A percentile compares a stretch with the other conserved stretches of the same genome.
These are phyloP conservation scores for Thera britannica DNA, from an alignment of 2,888 invertebrate species.

Conservation along the genomic window DNA sequence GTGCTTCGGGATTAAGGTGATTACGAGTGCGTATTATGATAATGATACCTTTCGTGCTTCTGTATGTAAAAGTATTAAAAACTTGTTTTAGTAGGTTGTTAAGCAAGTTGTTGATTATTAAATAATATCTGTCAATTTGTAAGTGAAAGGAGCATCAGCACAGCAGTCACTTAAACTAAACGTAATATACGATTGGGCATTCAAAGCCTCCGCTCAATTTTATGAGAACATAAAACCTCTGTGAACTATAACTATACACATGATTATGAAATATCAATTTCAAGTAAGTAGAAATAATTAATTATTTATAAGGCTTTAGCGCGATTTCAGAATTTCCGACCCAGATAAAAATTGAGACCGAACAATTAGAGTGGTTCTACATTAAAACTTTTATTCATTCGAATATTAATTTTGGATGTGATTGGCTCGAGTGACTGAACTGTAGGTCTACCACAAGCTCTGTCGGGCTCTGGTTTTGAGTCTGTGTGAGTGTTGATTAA, in stretches of 20 bases:
- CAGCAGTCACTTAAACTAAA: neutral
- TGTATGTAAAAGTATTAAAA: too few species aligned
- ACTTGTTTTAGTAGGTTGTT: too few species aligned
- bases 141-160: conserved; percentile 11
- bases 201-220: conserved; percentile 3
- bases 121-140: neutral
- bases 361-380: too few species aligned
- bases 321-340: neutral
- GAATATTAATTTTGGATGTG: neutral
- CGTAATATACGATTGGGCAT: conserved; percentile 9
- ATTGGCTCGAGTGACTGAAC: neutral
- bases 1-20: too few species aligned
- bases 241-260: neutral
- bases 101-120: neutral
- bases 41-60: too few species aligned
- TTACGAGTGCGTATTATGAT: too few species aligned
- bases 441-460: neutral
- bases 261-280: conserved; percentile 8
- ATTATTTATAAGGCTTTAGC: neutral
- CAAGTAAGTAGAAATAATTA: neutral
- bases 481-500: too few species aligned
- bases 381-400: neutral
- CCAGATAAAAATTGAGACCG: conserved; percentile 2
- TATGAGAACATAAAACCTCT: conserved; percentile 6
- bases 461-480: neutral